Percentiles rank a stretch among this genome's conserved stretches.
These are phyloP conservation scores for Hydraecia micacea DNA, from an alignment of 2,888 invertebrate genomes.

Conservation along the genomic window DNA sequence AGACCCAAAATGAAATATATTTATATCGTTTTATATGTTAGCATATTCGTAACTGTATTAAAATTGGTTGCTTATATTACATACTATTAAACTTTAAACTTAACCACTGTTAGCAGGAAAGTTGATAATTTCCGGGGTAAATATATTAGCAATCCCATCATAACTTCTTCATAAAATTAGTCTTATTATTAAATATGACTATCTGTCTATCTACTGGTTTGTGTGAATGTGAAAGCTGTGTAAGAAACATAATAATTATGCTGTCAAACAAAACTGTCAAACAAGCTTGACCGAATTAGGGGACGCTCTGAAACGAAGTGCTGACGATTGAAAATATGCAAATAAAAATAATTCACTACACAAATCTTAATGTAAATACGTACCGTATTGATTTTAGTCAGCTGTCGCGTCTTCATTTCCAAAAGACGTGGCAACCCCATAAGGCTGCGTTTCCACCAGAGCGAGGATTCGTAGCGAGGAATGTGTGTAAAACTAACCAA, in stretches of 20 bases:
- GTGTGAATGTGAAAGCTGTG: slow-evolving; percentile 54
- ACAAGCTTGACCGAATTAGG: neutral
- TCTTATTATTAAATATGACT: slow-evolving; percentile 1
- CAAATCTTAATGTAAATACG: too few species aligned
- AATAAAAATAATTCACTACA: neutral
- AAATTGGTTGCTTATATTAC: neutral
- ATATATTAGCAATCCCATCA: too few species aligned
- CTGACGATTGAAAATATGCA: slow-evolving; percentile 35
- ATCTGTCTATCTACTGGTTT: slow-evolving; percentile 36
- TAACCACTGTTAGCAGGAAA: too few species aligned
- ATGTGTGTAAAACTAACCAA: too few species aligned
- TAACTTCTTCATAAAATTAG: neutral
- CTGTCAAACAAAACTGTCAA: slow-evolving; percentile 32
- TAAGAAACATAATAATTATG: slow-evolving; percentile 21
- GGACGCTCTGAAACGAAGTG: slow-evolving; percentile 42
- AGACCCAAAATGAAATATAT: neutral
- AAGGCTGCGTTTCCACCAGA: too few species aligned
- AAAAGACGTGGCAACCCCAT: too few species aligned
- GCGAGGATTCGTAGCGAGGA: too few species aligned
- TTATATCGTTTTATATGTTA: neutral
- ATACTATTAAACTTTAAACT: neutral
- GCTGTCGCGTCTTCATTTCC: too few species aligned
- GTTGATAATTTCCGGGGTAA: neutral
- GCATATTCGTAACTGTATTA: neutral
- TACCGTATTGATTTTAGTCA: too few species aligned